phyloP scores from a whole-genome alignment of 2,113 vertebrate genomes.

The Trachemys scripta region DNA sequence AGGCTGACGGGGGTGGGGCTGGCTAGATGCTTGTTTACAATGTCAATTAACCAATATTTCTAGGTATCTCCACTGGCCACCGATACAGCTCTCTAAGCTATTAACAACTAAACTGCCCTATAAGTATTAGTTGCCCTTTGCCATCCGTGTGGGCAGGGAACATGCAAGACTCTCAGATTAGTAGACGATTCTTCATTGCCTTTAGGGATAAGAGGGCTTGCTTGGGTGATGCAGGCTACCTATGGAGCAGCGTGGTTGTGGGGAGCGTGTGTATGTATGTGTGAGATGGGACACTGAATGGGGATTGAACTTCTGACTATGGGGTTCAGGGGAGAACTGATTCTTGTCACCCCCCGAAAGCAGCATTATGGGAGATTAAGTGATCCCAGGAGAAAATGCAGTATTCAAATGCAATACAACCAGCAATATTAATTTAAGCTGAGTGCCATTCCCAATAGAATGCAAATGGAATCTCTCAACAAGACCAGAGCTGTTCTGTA shows the following conservation, averaged over 20 bases:
- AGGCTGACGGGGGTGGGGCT: background rate
- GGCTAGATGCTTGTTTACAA: background rate
- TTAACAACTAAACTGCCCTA: background rate
- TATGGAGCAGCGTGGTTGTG: background rate
- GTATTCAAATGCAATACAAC: background rate
- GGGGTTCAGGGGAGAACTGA: background rate
- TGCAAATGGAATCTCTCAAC: background rate
- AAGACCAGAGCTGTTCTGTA: background rate
- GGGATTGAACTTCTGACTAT: background rate
- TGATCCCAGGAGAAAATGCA: background rate
- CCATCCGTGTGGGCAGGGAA: background rate
- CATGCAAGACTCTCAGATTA: background rate
- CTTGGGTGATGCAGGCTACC: background rate
- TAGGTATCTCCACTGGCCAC: background rate
- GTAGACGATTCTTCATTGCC: background rate
- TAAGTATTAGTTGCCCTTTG: background rate
- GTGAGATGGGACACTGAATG: background rate
- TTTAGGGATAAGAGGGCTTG: background rate
- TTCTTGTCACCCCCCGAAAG: background rate
- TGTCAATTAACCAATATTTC: background rate
- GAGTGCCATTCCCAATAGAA: background rate
- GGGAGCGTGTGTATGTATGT: background rate
- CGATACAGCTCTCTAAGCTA: background rate
- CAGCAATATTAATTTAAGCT: background rate
- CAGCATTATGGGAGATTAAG: background rate